Conservation (phyloP, 1,140 invertebrate species). For the Oscheius sp. region DNA sequence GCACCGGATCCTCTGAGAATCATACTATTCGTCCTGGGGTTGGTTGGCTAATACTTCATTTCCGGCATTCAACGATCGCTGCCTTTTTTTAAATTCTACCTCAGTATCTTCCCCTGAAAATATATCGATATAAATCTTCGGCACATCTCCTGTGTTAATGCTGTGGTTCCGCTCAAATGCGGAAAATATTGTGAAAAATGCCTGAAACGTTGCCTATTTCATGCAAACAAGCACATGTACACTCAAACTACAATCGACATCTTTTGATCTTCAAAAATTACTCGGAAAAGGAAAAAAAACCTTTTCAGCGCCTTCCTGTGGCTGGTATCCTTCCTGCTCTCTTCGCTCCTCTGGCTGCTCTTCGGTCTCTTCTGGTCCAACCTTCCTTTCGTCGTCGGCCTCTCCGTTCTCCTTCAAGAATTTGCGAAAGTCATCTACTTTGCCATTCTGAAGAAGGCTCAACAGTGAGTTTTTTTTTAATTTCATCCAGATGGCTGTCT, state of each 20-base stretch:
- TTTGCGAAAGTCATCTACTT: constrained; percentile 17
- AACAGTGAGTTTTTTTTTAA: background rate
- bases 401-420: constrained; percentile 22
- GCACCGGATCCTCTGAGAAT: constrained; percentile 39
- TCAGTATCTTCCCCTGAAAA: background rate
- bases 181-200: too few relatives aligned
- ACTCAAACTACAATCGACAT: too few relatives aligned
- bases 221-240: too few relatives aligned
- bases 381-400: background rate
- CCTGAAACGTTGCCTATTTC: too few relatives aligned
- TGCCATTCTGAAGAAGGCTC: constrained; percentile 11
- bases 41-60: background rate
- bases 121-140: too few relatives aligned
- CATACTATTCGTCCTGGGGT: constrained; percentile 43
- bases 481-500: background rate
- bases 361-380: constrained; percentile 1
- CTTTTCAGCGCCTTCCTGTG: constrained; percentile 42
- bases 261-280: too few relatives aligned
- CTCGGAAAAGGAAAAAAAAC: background rate
- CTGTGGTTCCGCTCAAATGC: too few relatives aligned
- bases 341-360: constrained; percentile 23
- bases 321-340: constrained; percentile 36
- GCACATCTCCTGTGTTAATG: too few relatives aligned
- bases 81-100: background rate
- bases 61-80: background rate